Percentiles rank a stretch among this genome's conserved stretches.
Conservation (phyloP, 2,113 vertebrate species). For the Clinocottus analis region DNA sequence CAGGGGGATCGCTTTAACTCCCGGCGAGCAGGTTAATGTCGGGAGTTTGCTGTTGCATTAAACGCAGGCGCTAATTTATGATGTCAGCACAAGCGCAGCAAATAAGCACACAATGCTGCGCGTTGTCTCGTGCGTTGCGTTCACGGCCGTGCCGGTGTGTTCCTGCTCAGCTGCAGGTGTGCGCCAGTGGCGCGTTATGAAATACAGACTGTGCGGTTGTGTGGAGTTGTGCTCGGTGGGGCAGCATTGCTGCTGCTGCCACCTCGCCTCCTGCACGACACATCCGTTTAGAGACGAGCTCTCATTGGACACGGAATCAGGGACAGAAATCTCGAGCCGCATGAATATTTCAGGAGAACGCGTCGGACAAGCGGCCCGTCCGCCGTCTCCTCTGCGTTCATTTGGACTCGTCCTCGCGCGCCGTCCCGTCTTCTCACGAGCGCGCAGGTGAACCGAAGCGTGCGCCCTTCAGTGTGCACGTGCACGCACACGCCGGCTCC, state of each 20-base stretch:
- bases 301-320: constrained; percentile 76
- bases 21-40: constrained; percentile 69
- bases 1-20: constrained; percentile 75
- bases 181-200: constrained; percentile 4
- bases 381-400: constrained; percentile 35
- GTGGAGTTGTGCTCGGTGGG: constrained; percentile 27
- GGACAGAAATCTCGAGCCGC: constrained; percentile 69
- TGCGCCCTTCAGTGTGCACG: constrained; percentile 6
- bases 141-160: constrained; percentile 12
- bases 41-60: constrained; percentile 61
- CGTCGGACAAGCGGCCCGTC: constrained; percentile 53
- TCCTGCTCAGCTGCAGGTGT: not conserved
- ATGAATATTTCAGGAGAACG: constrained; percentile 76
- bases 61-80: constrained; percentile 60
- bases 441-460: constrained; percentile 26
- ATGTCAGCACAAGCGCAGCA: constrained; percentile 36
- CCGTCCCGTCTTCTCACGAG: constrained; percentile 2
- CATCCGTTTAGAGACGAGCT: constrained; percentile 63
- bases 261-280: constrained; percentile 43
- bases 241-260: constrained; percentile 22
- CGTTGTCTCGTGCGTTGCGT: constrained; percentile 31
- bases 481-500: constrained; percentile 14
- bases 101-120: constrained; percentile 32
- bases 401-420: constrained; percentile 3
- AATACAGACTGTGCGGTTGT: constrained; percentile 8